These are phyloP conservation scores for Ochropacha duplaris DNA, from an alignment of 2,888 invertebrate species.

Conservation along the genomic window DNA sequence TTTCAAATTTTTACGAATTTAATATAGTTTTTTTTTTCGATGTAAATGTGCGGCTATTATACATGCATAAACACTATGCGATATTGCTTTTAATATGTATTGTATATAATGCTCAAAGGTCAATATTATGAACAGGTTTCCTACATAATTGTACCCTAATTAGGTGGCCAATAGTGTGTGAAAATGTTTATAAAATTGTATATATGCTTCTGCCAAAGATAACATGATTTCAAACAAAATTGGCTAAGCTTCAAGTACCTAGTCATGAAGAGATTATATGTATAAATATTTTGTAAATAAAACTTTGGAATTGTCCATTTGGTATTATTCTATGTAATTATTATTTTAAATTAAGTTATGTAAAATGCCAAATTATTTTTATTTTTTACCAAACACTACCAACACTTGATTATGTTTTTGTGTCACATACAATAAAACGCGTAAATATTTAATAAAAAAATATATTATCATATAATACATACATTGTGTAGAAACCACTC, in stretches of 20 bases:
- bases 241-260: conserved; percentile 66
- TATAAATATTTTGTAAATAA: conserved; percentile 77
- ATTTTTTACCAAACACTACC: conserved; percentile 4
- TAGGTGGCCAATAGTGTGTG: background rate
- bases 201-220: conserved; percentile 42
- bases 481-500: conserved; percentile 66
- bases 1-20: conserved; percentile 23
- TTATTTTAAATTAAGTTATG: conserved; percentile 68
- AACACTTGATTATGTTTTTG: too few relatives aligned
- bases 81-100: conserved; percentile 53
- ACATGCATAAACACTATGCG: conserved; percentile 49
- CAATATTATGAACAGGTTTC: conserved; percentile 29
- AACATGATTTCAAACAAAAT: conserved; percentile 40
- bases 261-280: conserved; percentile 70
- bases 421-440: conserved; percentile 20
- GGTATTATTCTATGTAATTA: conserved; percentile 65
- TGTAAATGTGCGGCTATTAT: conserved; percentile 60
- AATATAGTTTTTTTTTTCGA: conserved; percentile 30
- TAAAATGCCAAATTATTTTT: conserved; percentile 37
- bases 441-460: conserved; percentile 53
- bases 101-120: conserved; percentile 59
- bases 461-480: conserved; percentile 66
- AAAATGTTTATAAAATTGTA: conserved; percentile 34
- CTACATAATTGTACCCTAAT: background rate
- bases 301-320: conserved; percentile 54